phyloP scores from a whole-genome alignment of 1,140 invertebrate species.

The Pectinophora gossypiella region DNA sequence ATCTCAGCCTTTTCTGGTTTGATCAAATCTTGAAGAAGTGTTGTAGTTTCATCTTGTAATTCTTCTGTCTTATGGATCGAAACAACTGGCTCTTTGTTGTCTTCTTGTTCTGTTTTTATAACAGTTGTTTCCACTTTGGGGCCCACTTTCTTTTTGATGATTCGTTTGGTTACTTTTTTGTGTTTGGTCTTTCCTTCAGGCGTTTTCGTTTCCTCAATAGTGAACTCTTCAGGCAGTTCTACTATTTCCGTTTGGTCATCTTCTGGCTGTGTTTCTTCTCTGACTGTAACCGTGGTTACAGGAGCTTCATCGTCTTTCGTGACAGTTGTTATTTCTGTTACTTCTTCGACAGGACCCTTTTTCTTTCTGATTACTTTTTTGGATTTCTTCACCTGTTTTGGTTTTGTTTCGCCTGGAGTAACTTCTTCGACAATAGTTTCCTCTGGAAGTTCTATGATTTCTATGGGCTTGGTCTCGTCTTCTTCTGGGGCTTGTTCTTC shows the following conservation, averaged over 20 bases:
- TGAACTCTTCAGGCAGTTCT: slow-evolving; percentile 22
- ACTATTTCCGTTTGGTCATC: slow-evolving; percentile 22
- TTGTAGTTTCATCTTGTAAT: too few relatives aligned
- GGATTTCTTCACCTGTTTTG: slow-evolving; percentile 24
- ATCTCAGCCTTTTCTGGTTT: slow-evolving; percentile 23
- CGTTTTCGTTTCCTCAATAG: slow-evolving; percentile 19
- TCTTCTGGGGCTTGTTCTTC: too few relatives aligned
- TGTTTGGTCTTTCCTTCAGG: slow-evolving; percentile 9
- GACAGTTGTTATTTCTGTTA: slow-evolving; percentile 59
- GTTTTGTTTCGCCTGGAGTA: too few relatives aligned
- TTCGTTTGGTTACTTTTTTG: slow-evolving; percentile 6
- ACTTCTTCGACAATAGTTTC: too few relatives aligned
- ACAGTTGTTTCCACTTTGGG: slow-evolving; percentile 19
- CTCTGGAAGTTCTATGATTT: too few relatives aligned
- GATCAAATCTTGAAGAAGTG: too few relatives aligned
- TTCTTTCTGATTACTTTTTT: slow-evolving; percentile 17
- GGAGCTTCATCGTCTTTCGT: slow-evolving; percentile 52
- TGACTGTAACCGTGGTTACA: slow-evolving; percentile 42
- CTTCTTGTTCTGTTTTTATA: slow-evolving; percentile 2
- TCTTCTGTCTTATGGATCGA: too few relatives aligned
- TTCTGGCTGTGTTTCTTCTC: not conserved
- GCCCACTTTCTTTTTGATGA: not conserved
- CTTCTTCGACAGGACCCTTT: slow-evolving; percentile 40
- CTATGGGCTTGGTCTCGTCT: too few relatives aligned
- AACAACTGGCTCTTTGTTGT: too few relatives aligned